Percentiles rank a stretch among this genome's conserved stretches.
Conservation (phyloP, 2,888 invertebrate genomes). For the Agrochola lota region DNA sequence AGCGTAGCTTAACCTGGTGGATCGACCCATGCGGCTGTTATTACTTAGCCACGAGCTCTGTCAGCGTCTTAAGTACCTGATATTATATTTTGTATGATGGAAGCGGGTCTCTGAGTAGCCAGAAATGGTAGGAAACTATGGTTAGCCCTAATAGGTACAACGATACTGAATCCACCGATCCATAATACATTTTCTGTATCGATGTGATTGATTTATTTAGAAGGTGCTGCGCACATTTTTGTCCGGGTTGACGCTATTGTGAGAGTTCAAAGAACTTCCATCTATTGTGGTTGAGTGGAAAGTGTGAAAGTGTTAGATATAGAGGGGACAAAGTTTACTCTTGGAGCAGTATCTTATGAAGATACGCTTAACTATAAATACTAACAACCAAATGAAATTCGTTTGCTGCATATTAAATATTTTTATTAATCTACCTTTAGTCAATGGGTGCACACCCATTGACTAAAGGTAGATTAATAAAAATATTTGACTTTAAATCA, state of each 20-base stretch:
- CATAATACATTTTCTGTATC: not conserved
- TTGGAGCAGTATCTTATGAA: not conserved
- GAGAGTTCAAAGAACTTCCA: slow-evolving; percentile 44
- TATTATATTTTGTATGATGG: not conserved
- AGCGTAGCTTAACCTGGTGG: too few relatives aligned
- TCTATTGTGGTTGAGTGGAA: slow-evolving; percentile 39
- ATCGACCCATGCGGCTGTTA: too few relatives aligned
- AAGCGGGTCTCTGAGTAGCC: not conserved
- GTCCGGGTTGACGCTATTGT: slow-evolving; percentile 13
- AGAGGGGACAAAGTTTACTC: slow-evolving; percentile 23
- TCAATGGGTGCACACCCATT: too few relatives aligned
- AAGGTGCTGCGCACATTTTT: slow-evolving; percentile 10
- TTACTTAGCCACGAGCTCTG: too few relatives aligned
- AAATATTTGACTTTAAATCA: not conserved
- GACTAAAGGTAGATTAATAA: too few relatives aligned
- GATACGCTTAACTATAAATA: not conserved
- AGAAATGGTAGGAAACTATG: not conserved
- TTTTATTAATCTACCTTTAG: not conserved
- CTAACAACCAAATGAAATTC: slow-evolving; percentile 7
- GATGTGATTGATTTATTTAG: slow-evolving; percentile 10
- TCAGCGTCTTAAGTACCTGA: too few relatives aligned
- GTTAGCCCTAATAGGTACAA: not conserved
- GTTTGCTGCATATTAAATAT: not conserved
- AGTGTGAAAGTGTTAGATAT: slow-evolving; percentile 52
- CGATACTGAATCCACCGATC: not conserved